Base-by-base conservation (phyloP, 2,888 invertebrate genomes). In the Torymus auratus region DNA sequence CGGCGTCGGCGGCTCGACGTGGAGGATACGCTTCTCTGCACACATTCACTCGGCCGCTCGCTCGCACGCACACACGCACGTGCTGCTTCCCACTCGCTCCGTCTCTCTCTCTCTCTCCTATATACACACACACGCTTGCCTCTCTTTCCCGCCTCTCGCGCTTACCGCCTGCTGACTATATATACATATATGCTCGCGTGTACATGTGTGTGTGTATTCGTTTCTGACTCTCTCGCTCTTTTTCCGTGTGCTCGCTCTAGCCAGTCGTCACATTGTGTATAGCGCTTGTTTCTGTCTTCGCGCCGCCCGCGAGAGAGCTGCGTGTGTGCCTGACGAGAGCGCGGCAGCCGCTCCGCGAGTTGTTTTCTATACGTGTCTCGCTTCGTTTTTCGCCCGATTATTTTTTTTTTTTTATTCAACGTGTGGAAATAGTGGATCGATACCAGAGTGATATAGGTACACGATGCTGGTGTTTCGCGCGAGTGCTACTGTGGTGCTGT, bases 21-120 rank as follows among this genome's bases (percentile, higher is more conserved):
- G 88, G 90, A 90, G 90, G 90, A 89, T 90, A 90, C 90, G 90
- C 87, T 87, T 89, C 88, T 88, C 86, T 88, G 90, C 89, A 89
- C 90, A 89, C 90, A 89, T 88, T 87, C 89, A 86, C 23, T 17
- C 56, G 69, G 58, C 72, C 69, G 41, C 83, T 80, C 83, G 80
- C 82, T 80, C 84, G 84, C 85, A 83, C 81, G 78, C 83, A 81
- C 84, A 84, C 85, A 83, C 81, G 79, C 83, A 76, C 78, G 83
- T 75, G 61, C 78, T 82, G 81, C 65, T 81, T 81, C 76, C 67
- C 80, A 82, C 68, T 80, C 82, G 78, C 77, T 83, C 82, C 62
- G 73, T 83, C 84, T 84, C 82, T 80, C 64, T 82, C 83, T 77
- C 80, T 80, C 68, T 78, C 50, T 78, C 83, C 81, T 83, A 80